Base-by-base conservation (phyloP, 2,113 vertebrate species). In the Dicrurus megarhynchus region DNA sequence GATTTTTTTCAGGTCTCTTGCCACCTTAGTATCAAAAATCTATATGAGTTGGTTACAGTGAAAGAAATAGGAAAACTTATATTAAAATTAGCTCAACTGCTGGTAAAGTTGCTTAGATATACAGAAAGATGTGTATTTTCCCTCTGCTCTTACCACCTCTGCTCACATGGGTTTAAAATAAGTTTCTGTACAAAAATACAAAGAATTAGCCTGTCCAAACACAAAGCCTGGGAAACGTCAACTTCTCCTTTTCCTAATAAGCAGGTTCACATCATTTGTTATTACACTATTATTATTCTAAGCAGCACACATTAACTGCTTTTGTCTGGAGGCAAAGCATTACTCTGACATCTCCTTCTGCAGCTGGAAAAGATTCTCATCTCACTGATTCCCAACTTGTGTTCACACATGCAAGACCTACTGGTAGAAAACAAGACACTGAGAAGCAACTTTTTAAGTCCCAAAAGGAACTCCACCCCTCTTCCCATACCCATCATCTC, bases 221-320 rank as follows among this genome's bases (percentile, higher is more conserved):
- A 93, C 56, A 85, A 84, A 89, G 81, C 84, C 87, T 95, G 92
- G 78, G 90, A 96, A 95, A 87, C 49, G 32, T 52, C 87, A 91
- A 78, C 67, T 56, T 52, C 90, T 87, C 78, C 74, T 63, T 75
- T 70, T 90, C 78, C 57, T 93, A 76, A 71, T 57, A 65, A 89
- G 69, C 69, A 85, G 65, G 70, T 64, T 92, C 92, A 37, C 57
- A 1, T 87, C 84, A 78, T 71, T 76, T 82, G 90, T 89, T 93
- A 75, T 94, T 50, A 78, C 55, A 84, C 60, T 39, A 7, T 50
- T 77, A 67, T 84, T 91, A 89, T 49, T 84, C 49, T 61, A 24
- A 87, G 52, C 44, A 77, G 59, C 42, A 19, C 13, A 19, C 7
- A 7, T 24, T 28, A 55, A 59, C 28, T 69, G 57, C 5, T 91